Base-by-base conservation (phyloP, 2,113 vertebrate genomes). In the Gasterosteus aculeatus region DNA sequence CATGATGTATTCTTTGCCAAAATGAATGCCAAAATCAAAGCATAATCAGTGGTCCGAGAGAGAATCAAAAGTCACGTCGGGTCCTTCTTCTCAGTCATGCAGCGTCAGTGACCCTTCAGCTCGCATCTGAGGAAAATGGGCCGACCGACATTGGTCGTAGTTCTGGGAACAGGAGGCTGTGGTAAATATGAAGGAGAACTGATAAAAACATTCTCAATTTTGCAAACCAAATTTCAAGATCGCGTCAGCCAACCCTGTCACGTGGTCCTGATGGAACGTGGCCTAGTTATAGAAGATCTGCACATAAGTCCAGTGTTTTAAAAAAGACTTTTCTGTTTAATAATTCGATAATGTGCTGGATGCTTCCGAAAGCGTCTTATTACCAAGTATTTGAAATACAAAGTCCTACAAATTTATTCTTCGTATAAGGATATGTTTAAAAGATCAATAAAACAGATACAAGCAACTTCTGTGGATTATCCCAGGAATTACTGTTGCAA, bases 61-160 rank as follows among this genome's bases (percentile, higher is more conserved):
- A 72, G 56, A 68, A 65, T 73, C 4, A 81, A 73, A 83, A 75
- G 46, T 70, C 39, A 2, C 12, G 35, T 18, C 64, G 63, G 56
- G 82, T 77, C 59, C 16, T 71, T 56, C 56, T 58, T 31, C 53
- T 58, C 47, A 68, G 70, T 59, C 41, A 1, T 46, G 72, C 59
- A 66, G 70, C 62, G 63, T 77, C 72, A 49, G 53, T 78, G 78
- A 82, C 75, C 75, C 78, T 70, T 73, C 61, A 69, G 73, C 47
- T 72, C 18, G 29, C 18, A 77, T 61, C 33, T 35, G 56, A 75
- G 51, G 47, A 46, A 56, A 71, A 59, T 42, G 41, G 75, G 33
- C 79, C 19, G 51, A 74, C 46, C 53, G 62, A 71, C 10, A 53
- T 67, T 51, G 10, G 0, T 44, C 63, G 1, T 14, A 18, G 69